Conservation (phyloP, 2,113 vertebrate species). For the Paramisgurnus dabryanus region DNA sequence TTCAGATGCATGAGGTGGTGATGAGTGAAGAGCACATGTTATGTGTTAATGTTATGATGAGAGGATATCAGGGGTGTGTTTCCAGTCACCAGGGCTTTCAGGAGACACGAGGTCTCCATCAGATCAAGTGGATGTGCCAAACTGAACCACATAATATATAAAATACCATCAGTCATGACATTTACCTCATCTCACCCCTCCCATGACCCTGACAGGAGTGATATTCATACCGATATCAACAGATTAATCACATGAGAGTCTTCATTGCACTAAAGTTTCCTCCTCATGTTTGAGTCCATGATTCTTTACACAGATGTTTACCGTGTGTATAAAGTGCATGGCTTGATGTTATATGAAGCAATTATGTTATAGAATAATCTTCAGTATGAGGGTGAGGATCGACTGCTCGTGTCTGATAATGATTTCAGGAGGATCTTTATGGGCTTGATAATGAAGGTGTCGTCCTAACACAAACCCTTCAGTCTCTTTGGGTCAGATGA, state of each 20-base stretch:
- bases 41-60: neutral
- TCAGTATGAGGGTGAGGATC: neutral
- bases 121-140: neutral
- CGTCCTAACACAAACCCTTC: neutral
- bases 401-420: neutral
- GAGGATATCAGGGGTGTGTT: neutral
- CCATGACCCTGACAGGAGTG: too few species aligned
- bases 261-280: neutral
- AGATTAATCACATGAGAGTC: too few species aligned
- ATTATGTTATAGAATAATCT: neutral
- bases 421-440: neutral
- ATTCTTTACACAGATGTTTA: neutral
- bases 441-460: neutral
- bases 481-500: neutral
- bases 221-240: neutral
- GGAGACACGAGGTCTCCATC: too few species aligned
- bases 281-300: neutral
- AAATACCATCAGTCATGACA: neutral
- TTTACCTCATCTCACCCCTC: neutral
- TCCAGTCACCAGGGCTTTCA: neutral
- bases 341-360: constrained; percentile 45
- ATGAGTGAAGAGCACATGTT: neutral
- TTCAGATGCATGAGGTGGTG: neutral
- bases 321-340: constrained; percentile 47
- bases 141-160: neutral